Evolutionary conservation across 1,140 invertebrate species (phyloP), one percentile per base, ranked within the genome.

Genomic region (Stegodyphus mimosarum): DNA sequence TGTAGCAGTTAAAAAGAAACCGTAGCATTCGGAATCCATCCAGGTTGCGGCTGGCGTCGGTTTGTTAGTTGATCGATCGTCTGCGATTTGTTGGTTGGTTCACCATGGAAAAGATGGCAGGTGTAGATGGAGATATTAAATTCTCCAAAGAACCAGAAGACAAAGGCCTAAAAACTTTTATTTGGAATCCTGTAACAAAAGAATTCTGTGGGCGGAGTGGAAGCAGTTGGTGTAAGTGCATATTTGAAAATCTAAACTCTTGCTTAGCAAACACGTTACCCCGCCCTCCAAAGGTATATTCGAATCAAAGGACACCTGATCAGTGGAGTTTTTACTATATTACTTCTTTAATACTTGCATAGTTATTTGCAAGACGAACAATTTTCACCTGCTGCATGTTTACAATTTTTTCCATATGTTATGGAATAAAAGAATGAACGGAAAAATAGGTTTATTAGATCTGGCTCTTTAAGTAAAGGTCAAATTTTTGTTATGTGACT

Each of bases 131-230:
- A 84, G 72, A 76, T 10, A 73, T 73, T n/a, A 87, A 81, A 17
- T 15, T 53, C 13, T 60, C 33, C 6, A 95, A 96, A 90, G 92
- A 94, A 87, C n/a, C 13, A 50, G 81, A 84, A 76, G 72, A 75
- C 48, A 55, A 96, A 90, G 93, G 94, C 87, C 95, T 96, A 91
- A 93, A 92, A 90, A 91, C 93, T 88, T 97, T 97, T 91, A 89
- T 97, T 84, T 97, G 94, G 93, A 96, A 97, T 92, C 94, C 95
- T 86, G 94, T 96, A 91, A 96, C 95, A 80, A 94, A 94, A 89
- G 95, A 96, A 91, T 94, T 97, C 90, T 92, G 97, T 87, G 96
- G 96, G 87, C 93, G 96, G 87, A 97, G 95, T 83, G 95, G 95
- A 87, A 92, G 93, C 87, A 96, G 95, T 91, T 97, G 96, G 96